Base-by-base conservation (phyloP, 1,140 invertebrate species). In the Platyscapa corneri region DNA sequence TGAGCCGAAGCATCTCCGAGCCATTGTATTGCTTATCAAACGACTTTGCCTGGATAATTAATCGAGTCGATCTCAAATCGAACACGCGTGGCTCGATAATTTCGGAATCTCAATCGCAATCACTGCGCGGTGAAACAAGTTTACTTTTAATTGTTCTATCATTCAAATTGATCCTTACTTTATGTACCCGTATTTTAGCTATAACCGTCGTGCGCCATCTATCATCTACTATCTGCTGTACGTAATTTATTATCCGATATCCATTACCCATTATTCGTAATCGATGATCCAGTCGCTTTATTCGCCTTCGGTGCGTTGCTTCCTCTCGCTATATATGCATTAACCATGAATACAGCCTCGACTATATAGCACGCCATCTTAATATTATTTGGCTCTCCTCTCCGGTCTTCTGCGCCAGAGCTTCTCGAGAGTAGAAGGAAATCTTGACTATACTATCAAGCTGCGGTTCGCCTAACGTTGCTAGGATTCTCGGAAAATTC, bases 181-280 rank as follows among this genome's bases (percentile, higher is more conserved):
- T 79, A 39, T 65, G 6, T 64, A 5, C 56, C 39, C n/a, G 5
- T 79, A 14, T 20, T 23, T 1, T 49, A 3, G 1, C 16, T 37
- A 3, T 37, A 20, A 37, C 34, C 34, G 16, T 70, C 65, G 34
- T 20, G 1, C 23, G 64, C 30, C 81, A 78, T 84, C 75, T 77
- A 77, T 78, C 60, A 70, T 83, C 75, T 56, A 78, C 56, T 78
- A 78, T 75, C 81, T 75, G 14, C 56, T 46, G 10, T 60, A 23
- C 42, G 75, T 75, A 67, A 81, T 80, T 85, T 80, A 81, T 85
- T 80, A 81, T 85, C 77, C 83, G 37, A 85, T 75, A 85, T 67
- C 65, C 83, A 85, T 81, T 84, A 60, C 42, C 83, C 83, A 56
- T 74, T 79, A 70, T 84, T 83, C 82, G 74, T 83, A 77, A 77